Conservation (phyloP, 2,113 vertebrate species). For the Haemorhous mexicanus region DNA sequence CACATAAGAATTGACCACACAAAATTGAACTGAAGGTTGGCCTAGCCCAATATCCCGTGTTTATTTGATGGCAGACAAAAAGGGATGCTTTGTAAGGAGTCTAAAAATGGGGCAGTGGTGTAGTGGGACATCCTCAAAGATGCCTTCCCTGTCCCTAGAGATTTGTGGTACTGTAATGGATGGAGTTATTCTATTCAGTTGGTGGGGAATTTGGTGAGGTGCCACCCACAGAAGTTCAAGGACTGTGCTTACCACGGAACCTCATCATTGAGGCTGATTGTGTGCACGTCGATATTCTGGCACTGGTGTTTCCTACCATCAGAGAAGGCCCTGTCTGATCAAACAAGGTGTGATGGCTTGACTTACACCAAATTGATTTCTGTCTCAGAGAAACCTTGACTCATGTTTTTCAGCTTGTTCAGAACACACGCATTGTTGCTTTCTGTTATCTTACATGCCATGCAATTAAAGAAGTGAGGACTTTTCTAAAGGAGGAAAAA, state of each 20-base stretch:
- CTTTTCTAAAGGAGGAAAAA: neutral
- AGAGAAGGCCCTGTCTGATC: neutral
- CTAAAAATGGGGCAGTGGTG: neutral
- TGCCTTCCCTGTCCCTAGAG: neutral
- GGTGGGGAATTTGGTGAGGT: neutral
- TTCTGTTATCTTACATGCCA: neutral
- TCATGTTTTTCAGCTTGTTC: neutral
- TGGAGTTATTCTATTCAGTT: neutral
- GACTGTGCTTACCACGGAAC: neutral
- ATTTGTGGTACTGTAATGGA: neutral
- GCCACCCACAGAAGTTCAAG: neutral
- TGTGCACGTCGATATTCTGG: neutral
- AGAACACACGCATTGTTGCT: neutral
- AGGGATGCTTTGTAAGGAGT: neutral
- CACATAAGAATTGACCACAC: neutral
- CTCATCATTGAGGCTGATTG: fast-evolving
- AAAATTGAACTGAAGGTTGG: neutral
- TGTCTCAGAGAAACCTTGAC: neutral
- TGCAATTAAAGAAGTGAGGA: neutral
- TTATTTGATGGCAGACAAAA: neutral
- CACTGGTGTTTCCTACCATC: neutral
- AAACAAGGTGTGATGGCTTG: neutral
- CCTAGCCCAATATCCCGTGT: neutral
- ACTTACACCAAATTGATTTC: neutral
- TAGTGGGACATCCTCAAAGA: neutral